Conservation (phyloP, 2,888 invertebrate genomes). For the Pachliopta kotzebuea region DNA sequence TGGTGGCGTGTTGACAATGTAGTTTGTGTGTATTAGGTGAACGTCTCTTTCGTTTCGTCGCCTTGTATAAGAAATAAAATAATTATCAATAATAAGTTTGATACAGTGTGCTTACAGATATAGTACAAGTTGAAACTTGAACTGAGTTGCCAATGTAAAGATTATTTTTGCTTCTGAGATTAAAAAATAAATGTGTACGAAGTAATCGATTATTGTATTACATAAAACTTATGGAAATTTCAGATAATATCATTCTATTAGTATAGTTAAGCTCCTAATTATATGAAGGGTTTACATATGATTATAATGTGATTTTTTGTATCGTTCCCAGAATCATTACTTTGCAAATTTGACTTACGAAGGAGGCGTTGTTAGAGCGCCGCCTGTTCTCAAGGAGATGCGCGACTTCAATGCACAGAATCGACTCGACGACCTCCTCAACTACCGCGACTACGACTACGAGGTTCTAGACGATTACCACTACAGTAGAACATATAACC, state of each 20-base stretch:
- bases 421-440: slow-evolving; percentile 61
- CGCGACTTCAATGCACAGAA: slow-evolving; percentile 63
- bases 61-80: too few species aligned
- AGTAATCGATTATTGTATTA: too few species aligned
- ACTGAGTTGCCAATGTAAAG: too few species aligned
- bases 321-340: slow-evolving; percentile 56
- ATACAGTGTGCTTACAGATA: too few species aligned
- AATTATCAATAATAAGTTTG: too few species aligned
- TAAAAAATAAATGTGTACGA: too few species aligned
- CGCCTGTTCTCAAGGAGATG: slow-evolving; percentile 58
- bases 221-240: too few species aligned
- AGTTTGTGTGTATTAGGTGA: too few species aligned
- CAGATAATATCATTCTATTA: background rate
- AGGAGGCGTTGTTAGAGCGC: slow-evolving; percentile 53
- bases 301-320: background rate
- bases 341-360: slow-evolving; percentile 62
- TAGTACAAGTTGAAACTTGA: too few species aligned
- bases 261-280: background rate
- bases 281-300: background rate
- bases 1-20: too few species aligned
- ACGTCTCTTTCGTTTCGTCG: too few species aligned
- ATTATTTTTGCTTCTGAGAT: too few species aligned
- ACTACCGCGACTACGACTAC: slow-evolving; percentile 68
- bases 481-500: slow-evolving; percentile 55
- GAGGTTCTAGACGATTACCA: slow-evolving; percentile 51